Base-by-base conservation (phyloP, 2,797 vertebrate species). In the Lithobates sylvaticus region DNA sequence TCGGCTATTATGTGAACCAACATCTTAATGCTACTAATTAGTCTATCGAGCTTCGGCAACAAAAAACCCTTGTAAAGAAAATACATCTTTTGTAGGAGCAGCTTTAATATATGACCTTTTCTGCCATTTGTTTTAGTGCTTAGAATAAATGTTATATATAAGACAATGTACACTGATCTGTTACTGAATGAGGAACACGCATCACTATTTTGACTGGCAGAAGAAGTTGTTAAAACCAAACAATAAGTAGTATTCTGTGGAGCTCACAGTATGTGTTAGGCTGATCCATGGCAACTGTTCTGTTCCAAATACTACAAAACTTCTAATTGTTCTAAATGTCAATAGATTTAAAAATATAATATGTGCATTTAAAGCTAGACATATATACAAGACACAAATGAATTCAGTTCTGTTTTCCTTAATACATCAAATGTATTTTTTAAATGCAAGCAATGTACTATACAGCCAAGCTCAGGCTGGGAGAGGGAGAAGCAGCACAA, bases 71-170 rank as follows among this genome's bases (percentile, higher is more conserved):
- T 70, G 71, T 67, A 83, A 83, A 84, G 87, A 91, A 91, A 88
- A 84, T 68, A 78, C 12, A 76, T 88, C 21, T 67, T 88, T 89
- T 89, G 85, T 87, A 18, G n/a, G 80, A 93, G 94, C 94, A 94
- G 93, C 89, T 94, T 93, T 93, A 90, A 89, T 92, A 90, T 94
- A 90, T 89, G 92, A 92, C 92, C 93, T 94, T 92, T 94, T 96
- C 96, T 95, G 93, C 95, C 95, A 95, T 94, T 95, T 96, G 96
- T 96, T 97, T 96, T 95, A 94, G 91, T 92, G 92, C 89, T 97
- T 97, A 97, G 97, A 97, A 96, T 97, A 98, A 98, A 95, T 94
- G 96, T 96, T 97, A 97, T 98, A 98, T 97, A 98, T 97, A 98
- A 96, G 95, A 95, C 89, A 93, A 96, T 94, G 95, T 95, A 94